Evolutionary conservation across 2,888 invertebrate genomes (phyloP).

Genomic region (Hyalella azteca): DNA sequence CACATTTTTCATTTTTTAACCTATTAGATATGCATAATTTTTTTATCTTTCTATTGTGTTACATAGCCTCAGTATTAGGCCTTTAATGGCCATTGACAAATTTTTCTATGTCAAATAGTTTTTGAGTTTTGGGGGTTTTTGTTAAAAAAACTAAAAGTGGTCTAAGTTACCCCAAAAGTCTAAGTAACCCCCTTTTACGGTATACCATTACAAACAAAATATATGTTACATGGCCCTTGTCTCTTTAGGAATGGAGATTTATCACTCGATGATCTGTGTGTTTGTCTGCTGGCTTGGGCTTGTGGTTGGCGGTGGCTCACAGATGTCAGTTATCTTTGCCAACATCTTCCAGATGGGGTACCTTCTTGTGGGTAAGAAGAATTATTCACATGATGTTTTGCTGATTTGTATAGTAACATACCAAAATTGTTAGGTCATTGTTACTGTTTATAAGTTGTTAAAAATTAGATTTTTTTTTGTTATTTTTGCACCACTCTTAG

Average conservation of each 20-base stretch:
- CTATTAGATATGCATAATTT: too few species aligned
- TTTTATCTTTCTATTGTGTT: too few species aligned
- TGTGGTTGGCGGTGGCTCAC: slow-evolving; percentile 71
- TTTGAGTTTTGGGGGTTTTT: not conserved
- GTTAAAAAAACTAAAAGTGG: not conserved
- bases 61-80: not conserved
- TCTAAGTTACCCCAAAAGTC: not conserved
- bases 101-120: too few species aligned
- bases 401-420: too few species aligned
- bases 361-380: slow-evolving; percentile 69
- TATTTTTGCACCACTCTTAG: not conserved
- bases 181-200: not conserved
- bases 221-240: not conserved
- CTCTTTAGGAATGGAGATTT: slow-evolving; percentile 69
- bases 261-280: slow-evolving; percentile 79
- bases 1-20: too few species aligned
- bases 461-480: too few species aligned
- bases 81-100: not conserved
- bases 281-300: slow-evolving; percentile 75
- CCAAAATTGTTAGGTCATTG: too few species aligned
- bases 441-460: too few species aligned
- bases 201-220: not conserved
- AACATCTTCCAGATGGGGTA: slow-evolving; percentile 84
- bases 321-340: slow-evolving; percentile 72
- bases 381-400: too few species aligned